Percentiles rank a stretch among this genome's conserved stretches.
Conservation (phyloP, 2,113 vertebrate species). For the western clawed frog (Xenopus tropicalis) region DNA sequence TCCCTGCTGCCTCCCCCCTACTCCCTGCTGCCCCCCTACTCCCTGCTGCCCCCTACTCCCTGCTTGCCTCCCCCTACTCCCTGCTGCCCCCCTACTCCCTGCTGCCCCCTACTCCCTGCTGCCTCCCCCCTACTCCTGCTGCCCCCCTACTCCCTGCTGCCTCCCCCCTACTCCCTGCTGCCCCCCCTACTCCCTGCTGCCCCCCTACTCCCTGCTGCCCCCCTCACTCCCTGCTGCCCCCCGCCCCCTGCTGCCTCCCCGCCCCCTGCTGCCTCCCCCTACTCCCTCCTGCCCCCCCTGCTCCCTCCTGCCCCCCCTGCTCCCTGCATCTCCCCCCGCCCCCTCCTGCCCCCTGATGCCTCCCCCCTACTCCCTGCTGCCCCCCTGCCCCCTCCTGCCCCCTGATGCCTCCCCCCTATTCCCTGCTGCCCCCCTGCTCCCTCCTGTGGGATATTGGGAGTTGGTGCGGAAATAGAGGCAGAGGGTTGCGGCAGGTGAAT, state of each 20-base stretch:
- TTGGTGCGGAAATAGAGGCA: too few relatives aligned
- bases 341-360: not conserved
- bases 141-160: too few relatives aligned
- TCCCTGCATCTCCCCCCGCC: too few relatives aligned
- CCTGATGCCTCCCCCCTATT: not conserved
- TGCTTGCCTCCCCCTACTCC: conserved; percentile 22
- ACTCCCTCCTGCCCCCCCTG: too few relatives aligned
- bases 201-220: not conserved
- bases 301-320: too few relatives aligned
- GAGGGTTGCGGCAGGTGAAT: too few relatives aligned
- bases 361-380: conserved; percentile 18
- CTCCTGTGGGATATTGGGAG: not conserved
- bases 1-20: not conserved
- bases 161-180: not conserved
- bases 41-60: not conserved
- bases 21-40: too few relatives aligned
- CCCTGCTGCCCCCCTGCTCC: conserved; percentile 21
- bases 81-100: conserved; percentile 15
- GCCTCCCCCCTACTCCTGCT: conserved; percentile 5
- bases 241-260: conserved; percentile 39
- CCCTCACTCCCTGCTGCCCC: conserved; percentile 8
- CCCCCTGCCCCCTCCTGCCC: not conserved
- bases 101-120: conserved; percentile 21
- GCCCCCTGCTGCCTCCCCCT: not conserved
- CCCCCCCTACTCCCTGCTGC: not conserved